Evolutionary conservation across 2,797 vertebrate genomes (phyloP), one percentile per base, ranked within the genome.

Genomic region (Acrocephalus scirpaceus): DNA sequence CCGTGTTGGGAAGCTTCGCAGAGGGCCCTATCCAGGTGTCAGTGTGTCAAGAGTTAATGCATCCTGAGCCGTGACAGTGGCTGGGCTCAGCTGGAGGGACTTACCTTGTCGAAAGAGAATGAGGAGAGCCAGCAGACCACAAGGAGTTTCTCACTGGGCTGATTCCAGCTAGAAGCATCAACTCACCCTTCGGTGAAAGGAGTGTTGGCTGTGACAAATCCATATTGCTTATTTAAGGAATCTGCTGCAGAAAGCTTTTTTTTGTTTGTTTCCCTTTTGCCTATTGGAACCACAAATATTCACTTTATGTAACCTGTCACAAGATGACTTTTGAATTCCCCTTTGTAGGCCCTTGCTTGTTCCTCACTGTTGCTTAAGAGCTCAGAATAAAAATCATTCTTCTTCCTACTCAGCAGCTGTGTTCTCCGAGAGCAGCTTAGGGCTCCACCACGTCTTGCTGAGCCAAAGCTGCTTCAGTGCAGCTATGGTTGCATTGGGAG

Each of bases 271-370:
- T 95, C 20, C 27, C 20, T 85, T 85, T 65, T 82, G 64, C 44
- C 40, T 70, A 5, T 26, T 73, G 56, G 83, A 93, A 76, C 58
- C 64, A 86, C 48, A 78, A 23, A 53, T 42, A 30, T 71, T 85
- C 75, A 30, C 50, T 78, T 92, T 71, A 74, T 54, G 36, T 86
- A 88, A 74, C 47, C 20, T 93, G 40, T 93, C 87, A 92, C 61
- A 83, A 92, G 93, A 69, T 18, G 5, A 16, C 44, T 80, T 82
- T 60, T 71, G 91, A 87, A 61, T 95, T 91, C 81, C 58, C 75
- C 50, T 80, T 93, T 5, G 0, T 69, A 67, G 57, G 56, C 38
- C 32, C 38, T 89, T 61, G 30, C 58, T 83, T 77, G 42, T 83
- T 77, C 42, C 72, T 86, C 11, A 2, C 60, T 88, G 27, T 84